Evolutionary conservation across 1,140 invertebrate species (phyloP), one percentile per base, ranked within the genome.

Genomic region (Drosophila sucinea): DNA sequence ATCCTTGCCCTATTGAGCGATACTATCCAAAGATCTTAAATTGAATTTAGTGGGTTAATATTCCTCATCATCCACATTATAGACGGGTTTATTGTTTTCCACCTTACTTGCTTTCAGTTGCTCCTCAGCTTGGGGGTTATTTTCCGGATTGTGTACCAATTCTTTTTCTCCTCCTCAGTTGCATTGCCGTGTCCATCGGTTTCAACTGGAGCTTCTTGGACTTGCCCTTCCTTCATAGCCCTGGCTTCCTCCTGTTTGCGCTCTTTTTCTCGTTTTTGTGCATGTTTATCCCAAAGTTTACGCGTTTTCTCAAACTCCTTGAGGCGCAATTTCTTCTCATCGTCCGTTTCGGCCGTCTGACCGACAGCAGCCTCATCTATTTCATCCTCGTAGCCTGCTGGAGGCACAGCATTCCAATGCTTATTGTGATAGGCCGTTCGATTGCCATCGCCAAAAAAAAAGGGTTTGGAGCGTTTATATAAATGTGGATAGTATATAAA

Each of bases 401-500:
- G 80, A 25, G 97, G 96, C 17, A 97, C 91, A 51, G 97, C 92
- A 90, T 98, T 98, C 41, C 93, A 91, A 73, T 96, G 93, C 40
- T 95, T 94, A 92, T 98, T 98, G 40, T 92, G 90, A 93, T 98
- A 97, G 3, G 97, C 91, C 2, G 94, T 93, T 38, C 95, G 94
- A 81, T 96, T 95, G 38, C 97, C 97, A 93, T 98, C 97, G 66
- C 96, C 96, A 96, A 97, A 98, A 65, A 95, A 96, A 92, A 96
- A 98, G 29, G 93, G 91, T 91, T 95, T 95, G 11, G 93, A 94
- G 23, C 96, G 94, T 30, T 95, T 92, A 23, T 95, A 92, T 91
- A 97, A 76, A 92, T 96, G 94, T 0, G 96, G 94, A 81, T 96
- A 96, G n/a, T 94, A 87, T 10, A 95, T 91, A 86, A 96, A 97